Conservation (phyloP, 2,797 vertebrate species). For the Chiropotes sagulatus region DNA sequence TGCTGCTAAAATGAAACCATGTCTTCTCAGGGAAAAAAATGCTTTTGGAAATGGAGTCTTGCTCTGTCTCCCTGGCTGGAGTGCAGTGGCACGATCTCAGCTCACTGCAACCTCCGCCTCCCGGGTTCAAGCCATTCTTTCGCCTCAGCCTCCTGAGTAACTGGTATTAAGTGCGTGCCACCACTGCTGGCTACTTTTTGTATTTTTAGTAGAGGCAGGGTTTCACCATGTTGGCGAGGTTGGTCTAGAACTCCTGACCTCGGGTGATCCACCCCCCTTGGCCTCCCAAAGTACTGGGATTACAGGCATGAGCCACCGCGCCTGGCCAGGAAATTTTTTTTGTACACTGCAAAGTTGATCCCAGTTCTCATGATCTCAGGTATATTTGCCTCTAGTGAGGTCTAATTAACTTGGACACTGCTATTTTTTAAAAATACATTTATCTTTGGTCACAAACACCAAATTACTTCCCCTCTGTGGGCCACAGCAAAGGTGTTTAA, state of each 20-base stretch:
- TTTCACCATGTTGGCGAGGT: neutral
- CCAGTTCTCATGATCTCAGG: too few species aligned
- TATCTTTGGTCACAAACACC: neutral
- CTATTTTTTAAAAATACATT: neutral
- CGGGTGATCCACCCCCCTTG: neutral
- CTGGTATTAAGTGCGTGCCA: neutral
- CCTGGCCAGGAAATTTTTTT: neutral
- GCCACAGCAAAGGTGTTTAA: rapidly evolving
- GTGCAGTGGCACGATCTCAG: rapidly evolving
- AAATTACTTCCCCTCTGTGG: too few species aligned
- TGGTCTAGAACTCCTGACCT: neutral
- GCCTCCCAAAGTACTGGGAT: neutral
- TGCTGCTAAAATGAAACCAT: rapidly evolving
- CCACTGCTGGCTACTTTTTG: neutral
- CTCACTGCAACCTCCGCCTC: neutral
- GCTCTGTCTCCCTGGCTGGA: neutral
- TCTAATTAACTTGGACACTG: neutral
- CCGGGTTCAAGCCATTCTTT: neutral
- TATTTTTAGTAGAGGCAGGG: neutral
- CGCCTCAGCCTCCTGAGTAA: neutral
- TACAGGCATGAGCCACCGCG: neutral
- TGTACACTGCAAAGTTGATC: neutral
- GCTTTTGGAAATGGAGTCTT: neutral
- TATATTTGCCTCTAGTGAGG: neutral
- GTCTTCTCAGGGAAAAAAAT: neutral